Base-by-base conservation (phyloP, 2,797 vertebrate genomes). In the Neomorphus geoffroyi region DNA sequence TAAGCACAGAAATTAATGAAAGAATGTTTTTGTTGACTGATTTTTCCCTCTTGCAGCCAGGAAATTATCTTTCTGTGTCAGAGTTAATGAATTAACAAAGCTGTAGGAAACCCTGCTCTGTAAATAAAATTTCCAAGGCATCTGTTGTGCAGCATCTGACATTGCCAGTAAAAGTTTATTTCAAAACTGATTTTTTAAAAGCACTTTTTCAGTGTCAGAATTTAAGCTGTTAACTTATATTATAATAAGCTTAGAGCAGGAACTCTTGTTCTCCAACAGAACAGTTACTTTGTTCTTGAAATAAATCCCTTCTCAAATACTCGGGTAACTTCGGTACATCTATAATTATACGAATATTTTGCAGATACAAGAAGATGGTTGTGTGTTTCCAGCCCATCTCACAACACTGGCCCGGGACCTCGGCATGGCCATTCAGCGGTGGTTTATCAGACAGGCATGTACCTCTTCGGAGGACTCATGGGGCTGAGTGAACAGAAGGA, bases 401-500 rank as follows among this genome's bases (percentile, higher is more conserved):
- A 50, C 43, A 90, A 54, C 35, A 41, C 62, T 2, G 94, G 98
- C n/a, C 98, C 98, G 0, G 98, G 99, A 4, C 98, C 98, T 51
- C 98, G 98, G 72, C 98, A 99, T 10, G 97, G 98, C 57, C 98
- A 99, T 96, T 98, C 98, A 1, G 98, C 98, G 13, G 92, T 97
- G 58, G 94, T 97, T 84, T 95, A 98, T 91, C 96, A 84, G 43
- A 94, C 96, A 11, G 97, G 95, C 92, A 98, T 99, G 99, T 99
- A 98, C 93, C 96, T 99, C 93, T 99, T 98, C 0, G 98, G 98
- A 60, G 99, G 99, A 11, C 82, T 99, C 94, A 97, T 98, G 91
- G 98, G 98, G 35, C 93, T 99, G 71, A 96, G 88, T 14, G 98
- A 99, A 95, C 98, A 99, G 96, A 98, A 97, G 58, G 99, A 99